Conservation (phyloP, 1,140 invertebrate genomes). For the Druon quercuslanigerum region DNA sequence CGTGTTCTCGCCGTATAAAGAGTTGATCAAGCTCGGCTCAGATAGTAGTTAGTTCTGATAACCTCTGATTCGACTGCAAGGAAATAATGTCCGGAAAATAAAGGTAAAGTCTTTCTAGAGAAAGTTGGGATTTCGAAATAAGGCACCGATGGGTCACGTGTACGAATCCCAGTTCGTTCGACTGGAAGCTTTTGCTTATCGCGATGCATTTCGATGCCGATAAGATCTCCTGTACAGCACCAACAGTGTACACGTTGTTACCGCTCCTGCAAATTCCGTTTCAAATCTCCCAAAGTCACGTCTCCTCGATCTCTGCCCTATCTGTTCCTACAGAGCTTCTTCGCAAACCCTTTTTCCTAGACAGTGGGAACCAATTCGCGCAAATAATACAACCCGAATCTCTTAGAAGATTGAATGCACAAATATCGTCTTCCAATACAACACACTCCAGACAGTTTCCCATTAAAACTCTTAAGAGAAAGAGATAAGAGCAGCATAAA, state of each 20-base stretch:
- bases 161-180: constrained; percentile 30
- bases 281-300: not conserved
- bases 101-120: constrained; percentile 14
- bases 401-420: constrained; percentile 11
- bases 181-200: constrained; percentile 36
- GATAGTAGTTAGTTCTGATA: not conserved
- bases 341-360: constrained; percentile 18
- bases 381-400: constrained; percentile 8
- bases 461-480: constrained; percentile 9
- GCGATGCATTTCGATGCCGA: constrained; percentile 28
- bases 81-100: constrained; percentile 24
- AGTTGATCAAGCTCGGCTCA: constrained; percentile 22
- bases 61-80: constrained; percentile 11
- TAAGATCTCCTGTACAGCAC: constrained; percentile 10
- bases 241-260: constrained; percentile 18
- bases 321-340: not conserved
- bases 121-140: constrained; percentile 22
- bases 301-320: not conserved
- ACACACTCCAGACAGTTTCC: constrained; percentile 15
- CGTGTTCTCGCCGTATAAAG: constrained; percentile 14
- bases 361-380: constrained; percentile 13
- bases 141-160: constrained; percentile 21
- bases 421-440: constrained; percentile 15
- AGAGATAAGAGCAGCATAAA: not conserved
- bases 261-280: constrained; percentile 10